Conservation (phyloP, 2,113 vertebrate genomes). For the Pipa parva region DNA sequence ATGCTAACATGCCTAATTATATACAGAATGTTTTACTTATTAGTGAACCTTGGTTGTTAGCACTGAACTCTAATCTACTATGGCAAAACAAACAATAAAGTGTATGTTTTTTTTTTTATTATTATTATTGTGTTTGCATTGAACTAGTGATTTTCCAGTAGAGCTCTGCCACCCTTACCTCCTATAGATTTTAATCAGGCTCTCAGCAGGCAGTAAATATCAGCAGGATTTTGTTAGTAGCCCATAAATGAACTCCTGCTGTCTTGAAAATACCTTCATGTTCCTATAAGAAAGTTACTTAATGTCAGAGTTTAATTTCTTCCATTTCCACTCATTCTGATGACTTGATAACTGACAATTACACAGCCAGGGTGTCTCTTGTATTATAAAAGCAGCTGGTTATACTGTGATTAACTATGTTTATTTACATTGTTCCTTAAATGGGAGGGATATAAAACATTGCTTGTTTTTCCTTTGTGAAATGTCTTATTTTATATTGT, state of each 20-base stretch:
- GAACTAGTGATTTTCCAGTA: neutral
- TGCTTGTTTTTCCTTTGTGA: neutral
- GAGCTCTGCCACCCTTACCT: constrained; percentile 12
- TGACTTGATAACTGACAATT: constrained; percentile 30
- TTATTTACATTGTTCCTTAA: too few species aligned
- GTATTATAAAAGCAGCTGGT: neutral
- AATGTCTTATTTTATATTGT: too few species aligned
- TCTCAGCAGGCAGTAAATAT: constrained; percentile 28
- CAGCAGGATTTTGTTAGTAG: constrained; percentile 25
- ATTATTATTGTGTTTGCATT: constrained; percentile 2
- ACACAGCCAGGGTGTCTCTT: constrained; percentile 17
- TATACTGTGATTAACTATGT: constrained; percentile 9
- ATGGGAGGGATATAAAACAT: too few species aligned
- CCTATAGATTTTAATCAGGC: constrained; percentile 34
- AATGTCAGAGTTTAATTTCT: constrained; percentile 5
- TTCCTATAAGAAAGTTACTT: constrained; percentile 13
- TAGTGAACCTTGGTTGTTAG: too few species aligned
- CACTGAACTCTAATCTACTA: too few species aligned
- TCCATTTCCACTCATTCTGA: constrained; percentile 16
- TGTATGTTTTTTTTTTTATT: too few species aligned
- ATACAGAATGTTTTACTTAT: too few species aligned
- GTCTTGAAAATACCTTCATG: constrained; percentile 4
- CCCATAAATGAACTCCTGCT: constrained; percentile 27
- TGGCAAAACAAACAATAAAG: too few species aligned
- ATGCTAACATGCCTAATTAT: too few species aligned